These are phyloP conservation scores for Siphlonurus alternatus DNA, from an alignment of 2,888 invertebrate genomes.

Conservation along the genomic window DNA sequence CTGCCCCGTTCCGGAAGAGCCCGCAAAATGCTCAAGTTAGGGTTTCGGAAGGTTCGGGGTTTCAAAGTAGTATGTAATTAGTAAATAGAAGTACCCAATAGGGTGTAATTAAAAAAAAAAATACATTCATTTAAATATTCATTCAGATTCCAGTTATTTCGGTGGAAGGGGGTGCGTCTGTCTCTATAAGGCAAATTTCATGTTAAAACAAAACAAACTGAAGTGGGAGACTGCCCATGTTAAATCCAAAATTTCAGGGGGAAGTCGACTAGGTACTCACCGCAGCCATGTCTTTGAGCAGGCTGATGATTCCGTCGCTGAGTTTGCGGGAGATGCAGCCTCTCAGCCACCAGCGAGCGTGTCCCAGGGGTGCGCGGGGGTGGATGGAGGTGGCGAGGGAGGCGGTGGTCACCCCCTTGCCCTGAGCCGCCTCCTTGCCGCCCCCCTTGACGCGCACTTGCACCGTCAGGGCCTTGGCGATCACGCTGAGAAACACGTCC, in stretches of 20 bases:
- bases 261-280: conserved; percentile 33
- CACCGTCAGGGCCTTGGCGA: conserved; percentile 78
- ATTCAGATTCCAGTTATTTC: no score
- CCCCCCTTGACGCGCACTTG: conserved; percentile 61
- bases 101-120: no score
- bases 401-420: conserved; percentile 35
- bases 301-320: conserved; percentile 70
- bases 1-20: no score
- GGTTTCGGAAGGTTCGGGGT: no score
- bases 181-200: no score
- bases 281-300: conserved; percentile 83
- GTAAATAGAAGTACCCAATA: no score
- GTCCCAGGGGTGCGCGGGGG: conserved; percentile 36
- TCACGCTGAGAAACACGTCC: conserved; percentile 77
- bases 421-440: conserved; percentile 14
- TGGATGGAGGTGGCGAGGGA: conserved; percentile 40
- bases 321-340: conserved; percentile 71
- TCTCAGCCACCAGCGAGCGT: conserved; percentile 64
- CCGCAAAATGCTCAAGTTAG: no score
- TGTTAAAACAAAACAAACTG: background rate
- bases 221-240: no score
- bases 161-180: no score
- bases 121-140: no score
- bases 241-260: no score
- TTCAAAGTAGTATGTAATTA: no score